Base-by-base conservation (phyloP, 2,888 invertebrate species). In the Lithophane ornitopus region DNA sequence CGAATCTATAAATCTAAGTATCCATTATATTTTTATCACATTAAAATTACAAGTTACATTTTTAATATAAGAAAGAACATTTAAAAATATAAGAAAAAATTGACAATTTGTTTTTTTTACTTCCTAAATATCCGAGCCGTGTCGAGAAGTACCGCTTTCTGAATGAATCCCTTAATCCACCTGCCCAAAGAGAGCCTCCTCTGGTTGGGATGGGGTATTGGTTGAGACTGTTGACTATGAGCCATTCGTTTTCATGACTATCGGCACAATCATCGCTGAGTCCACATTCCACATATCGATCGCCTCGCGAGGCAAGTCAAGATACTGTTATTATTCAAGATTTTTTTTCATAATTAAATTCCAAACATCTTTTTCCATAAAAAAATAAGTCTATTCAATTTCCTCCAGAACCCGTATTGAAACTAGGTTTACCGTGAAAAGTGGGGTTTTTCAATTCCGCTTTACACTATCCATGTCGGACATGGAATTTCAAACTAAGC, bases 381-480 rank as follows among this genome's bases (percentile, higher is more conserved):
- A 65, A 56, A 34, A 26, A 39, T 8, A 79, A 16, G 7, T 28
- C 11, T 16, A 16, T 8, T 6, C 1, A 28, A 54, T 28, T 63
- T 26, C 1, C n/a, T 62, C 1, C 7, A 9, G 12, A 66, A 34
- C 34, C 34, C 34, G 26, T 46, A 49, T 69, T 74, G 34, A 80
- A 73, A 54, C 41, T 66, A 66, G 9, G n/a, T 41, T 54, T 26
- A 49, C 12, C 41, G 41, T 58, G 41, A 68, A 44, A 44, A 12
- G 63, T 58, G 0, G 7, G 0, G 19, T 58, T 72, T 62, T 82
- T 72, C 7, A 52, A 19, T 49, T 72, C 56, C 61, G 14, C 56
- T 72, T 81, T 70, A 76, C 73, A 73, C 41, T 68, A 39, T 63
- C 22, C 26, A 68, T 59, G 59, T 68, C 19, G 26, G 56, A 85